Base-by-base conservation (phyloP, 2,888 invertebrate genomes). In the Cinara cedri region DNA sequence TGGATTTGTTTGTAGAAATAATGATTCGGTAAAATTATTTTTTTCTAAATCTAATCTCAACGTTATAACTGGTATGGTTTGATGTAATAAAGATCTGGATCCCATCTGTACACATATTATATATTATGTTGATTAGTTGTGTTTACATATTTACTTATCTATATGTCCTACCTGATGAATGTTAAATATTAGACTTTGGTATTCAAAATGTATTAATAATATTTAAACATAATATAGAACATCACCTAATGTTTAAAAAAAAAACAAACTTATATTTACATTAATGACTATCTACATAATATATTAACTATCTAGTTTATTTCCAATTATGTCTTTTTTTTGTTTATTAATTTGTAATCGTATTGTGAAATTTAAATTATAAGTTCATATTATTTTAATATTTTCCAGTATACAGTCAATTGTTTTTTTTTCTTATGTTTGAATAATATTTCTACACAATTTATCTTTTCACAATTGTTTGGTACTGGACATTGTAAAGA, bases 1-100 rank as follows among this genome's bases (percentile, higher is more conserved):
- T 26, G 81, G 80, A 81, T 75, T 65, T 19, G 80, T 81, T 74
- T 81, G 81, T 24, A 81, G 21, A 10, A 75, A 68, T 44, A 80
- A n/a, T 34, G 66, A 74, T 54, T 80, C 60, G 0, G 66, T 68
- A 34, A 74, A 71, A 71, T 71, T 19, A 13, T 54, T 81, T 54
- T 74, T 60, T 70, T 81, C 68, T 42, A 81, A 72, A 63, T 81
- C 72, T 60, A 78, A 68, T 42, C n/a, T 55, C 34, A 81, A 74
- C 42, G 81, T 81, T 11, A 81, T 49, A 46, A 81, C 51, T 44
- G 81, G 81, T 24, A 55, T 55, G 46, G 70, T 74, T 81, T 81
- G 81, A 34, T 75, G 42, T 54, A 81, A 71, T 55, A 81, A 62
- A 24, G 81, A 72, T 71, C 81, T 68, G 42, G 81, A 75, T 24